Evolutionary conservation across 30 jellyfish, hydroid and myxozoan species (phyloP), one percentile per base, ranked within the genome.

Genomic region (Cassiopea andromeda): DNA sequence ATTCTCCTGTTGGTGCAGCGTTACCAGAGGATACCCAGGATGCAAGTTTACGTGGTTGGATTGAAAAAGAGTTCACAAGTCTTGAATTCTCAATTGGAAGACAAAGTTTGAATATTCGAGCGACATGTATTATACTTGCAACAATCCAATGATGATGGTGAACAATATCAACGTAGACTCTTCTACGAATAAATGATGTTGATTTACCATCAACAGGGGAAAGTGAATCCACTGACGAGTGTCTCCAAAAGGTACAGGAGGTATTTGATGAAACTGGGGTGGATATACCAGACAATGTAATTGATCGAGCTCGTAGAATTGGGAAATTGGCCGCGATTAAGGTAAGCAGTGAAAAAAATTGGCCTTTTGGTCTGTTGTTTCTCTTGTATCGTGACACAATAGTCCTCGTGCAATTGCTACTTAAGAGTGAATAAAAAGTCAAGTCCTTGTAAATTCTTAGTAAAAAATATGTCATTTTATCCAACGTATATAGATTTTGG

Each of bases 231-330:
- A 84, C 82, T 18, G 92, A 83, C 73, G 50, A 83, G 61, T 83
- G 70, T 50, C 84, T 83, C 19, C 79, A 69, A 60, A 71, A 83
- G 86, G 91, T 67, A 61, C 69, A 54, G 73, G 61, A 49, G 44
- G 84, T 83, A 47, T 69, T 69, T 49, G 85, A 84, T 0, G 91
- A 83, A 46, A 83, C 67, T 67, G 84, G 60, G 57, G 91, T 83
- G 87, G 60, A 83, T 10, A 59, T 83, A 50, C 91, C 83, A 5
- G 91, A 83, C 60, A 17, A 69, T 83, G 86, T 69, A 45, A 67
- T 83, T 14, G 91, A 83, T 44, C 27, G 91, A 66, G 91, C 84
- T 72, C 91, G 67, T 83, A 0, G 91, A 15, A 83, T 83, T 66
- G 84, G 73, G 85, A 68, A 68, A 68, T 4, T 68, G 45, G 77